A percentile compares a stretch with the other conserved stretches of the same genome.
Evolutionary conservation across 2,888 invertebrate genomes (phyloP).

Genomic region (Mesorhabditis sp.): DNA sequence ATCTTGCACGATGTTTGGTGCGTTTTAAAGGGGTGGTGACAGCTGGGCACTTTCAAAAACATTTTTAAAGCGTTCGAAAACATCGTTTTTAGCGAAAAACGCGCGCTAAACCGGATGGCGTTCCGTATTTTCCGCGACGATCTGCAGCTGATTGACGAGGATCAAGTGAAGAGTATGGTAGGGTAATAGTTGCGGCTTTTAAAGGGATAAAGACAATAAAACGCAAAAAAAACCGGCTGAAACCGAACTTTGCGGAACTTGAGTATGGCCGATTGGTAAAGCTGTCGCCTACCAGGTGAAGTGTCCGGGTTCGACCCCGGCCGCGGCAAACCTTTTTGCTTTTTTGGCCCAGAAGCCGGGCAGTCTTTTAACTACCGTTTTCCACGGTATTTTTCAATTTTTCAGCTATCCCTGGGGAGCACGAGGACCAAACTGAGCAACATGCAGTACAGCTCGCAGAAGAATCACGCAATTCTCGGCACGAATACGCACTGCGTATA

Average conservation of each 20-base stretch:
- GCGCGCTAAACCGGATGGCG: slow-evolving; percentile 33
- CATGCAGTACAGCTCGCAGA: slow-evolving; percentile 30
- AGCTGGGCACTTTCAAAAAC: not conserved
- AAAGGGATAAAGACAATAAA: not conserved
- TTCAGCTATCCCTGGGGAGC: slow-evolving; percentile 36
- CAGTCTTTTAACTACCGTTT: not conserved
- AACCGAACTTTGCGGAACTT: not conserved
- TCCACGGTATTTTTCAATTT: not conserved
- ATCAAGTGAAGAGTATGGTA: slow-evolving; percentile 41
- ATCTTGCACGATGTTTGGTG: not conserved
- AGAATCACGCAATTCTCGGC: slow-evolving; percentile 54
- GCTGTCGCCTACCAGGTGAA: not conserved
- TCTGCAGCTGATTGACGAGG: slow-evolving; percentile 38
- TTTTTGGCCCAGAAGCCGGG: too few species aligned
- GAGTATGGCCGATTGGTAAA: not conserved
- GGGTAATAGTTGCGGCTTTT: not conserved
- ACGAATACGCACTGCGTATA: slow-evolving; percentile 41
- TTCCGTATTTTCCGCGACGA: slow-evolving; percentile 42
- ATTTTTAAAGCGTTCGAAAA: slow-evolving; percentile 28
- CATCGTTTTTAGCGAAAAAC: slow-evolving; percentile 31
- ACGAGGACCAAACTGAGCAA: slow-evolving; percentile 43
- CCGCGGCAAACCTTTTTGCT: too few species aligned
- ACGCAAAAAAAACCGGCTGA: not conserved
- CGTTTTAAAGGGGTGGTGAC: not conserved
- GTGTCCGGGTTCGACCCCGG: not conserved